phyloP scores from a whole-genome alignment of 35 echinoderm and acorn worm species.

The Heliocidaris erythrogramma region DNA sequence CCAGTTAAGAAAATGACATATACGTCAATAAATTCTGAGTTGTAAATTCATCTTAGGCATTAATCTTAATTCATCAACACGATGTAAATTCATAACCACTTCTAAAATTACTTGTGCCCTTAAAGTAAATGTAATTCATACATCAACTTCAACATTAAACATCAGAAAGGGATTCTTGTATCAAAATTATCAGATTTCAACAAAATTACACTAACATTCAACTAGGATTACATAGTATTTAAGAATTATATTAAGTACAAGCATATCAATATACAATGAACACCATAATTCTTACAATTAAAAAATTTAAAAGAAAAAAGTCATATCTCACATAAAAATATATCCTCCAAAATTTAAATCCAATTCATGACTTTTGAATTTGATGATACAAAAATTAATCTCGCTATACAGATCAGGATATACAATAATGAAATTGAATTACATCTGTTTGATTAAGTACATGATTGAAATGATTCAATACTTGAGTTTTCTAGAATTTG shows the following conservation, averaged over 20 bases:
- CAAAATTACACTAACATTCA: not conserved
- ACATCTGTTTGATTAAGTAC: constrained; percentile 10
- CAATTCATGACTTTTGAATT: constrained; percentile 6
- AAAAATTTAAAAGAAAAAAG: constrained; percentile 29
- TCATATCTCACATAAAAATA: constrained; percentile 45
- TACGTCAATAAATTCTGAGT: not conserved
- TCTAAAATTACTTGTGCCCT: not conserved
- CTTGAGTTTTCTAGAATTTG: not conserved
- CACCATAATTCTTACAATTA: constrained; percentile 6
- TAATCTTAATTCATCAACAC: not conserved
- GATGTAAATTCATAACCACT: not conserved
- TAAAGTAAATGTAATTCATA: not conserved
- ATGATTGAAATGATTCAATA: not conserved
- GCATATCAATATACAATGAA: constrained; percentile 13
- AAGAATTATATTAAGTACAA: constrained; percentile 22
- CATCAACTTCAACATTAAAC: not conserved
- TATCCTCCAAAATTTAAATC: constrained; percentile 34
- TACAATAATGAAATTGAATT: constrained; percentile 8
- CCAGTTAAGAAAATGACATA: not conserved
- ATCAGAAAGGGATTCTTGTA: not conserved
- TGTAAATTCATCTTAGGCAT: not conserved
- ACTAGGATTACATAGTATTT: constrained; percentile 12
- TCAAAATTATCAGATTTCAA: not conserved
- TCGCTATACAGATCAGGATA: constrained; percentile 28
- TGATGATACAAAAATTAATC: constrained; percentile 30